phyloP scores from a whole-genome alignment of 2,888 invertebrate species.

The Aspidiotus destructor region DNA sequence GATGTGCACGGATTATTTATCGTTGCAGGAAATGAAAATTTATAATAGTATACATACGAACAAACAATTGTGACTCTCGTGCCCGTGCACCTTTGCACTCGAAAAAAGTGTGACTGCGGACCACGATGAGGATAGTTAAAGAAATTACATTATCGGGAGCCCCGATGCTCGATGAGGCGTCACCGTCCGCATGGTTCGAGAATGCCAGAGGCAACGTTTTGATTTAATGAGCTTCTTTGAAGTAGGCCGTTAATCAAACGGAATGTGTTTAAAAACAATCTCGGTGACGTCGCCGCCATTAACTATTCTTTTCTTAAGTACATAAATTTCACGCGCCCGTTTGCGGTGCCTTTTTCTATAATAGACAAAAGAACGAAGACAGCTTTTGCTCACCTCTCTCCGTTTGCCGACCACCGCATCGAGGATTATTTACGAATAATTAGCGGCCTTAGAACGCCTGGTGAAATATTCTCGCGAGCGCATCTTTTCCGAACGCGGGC shows the following conservation, averaged over 20 bases:
- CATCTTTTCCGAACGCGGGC: not conserved
- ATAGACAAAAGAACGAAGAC: not conserved
- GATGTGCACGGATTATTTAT: constrained; percentile 28
- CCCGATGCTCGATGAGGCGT: constrained; percentile 5
- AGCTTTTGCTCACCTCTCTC: not conserved
- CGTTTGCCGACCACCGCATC: not conserved
- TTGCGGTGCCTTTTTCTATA: constrained; percentile 8
- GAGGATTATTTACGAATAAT: constrained; percentile 2
- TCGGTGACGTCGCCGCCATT: constrained; percentile 30
- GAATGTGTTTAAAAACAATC: constrained; percentile 32
- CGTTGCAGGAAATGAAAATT: constrained; percentile 21
- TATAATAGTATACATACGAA: constrained; percentile 4
- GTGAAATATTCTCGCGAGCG: too few species aligned
- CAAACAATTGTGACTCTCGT: not conserved
- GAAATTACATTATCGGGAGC: constrained; percentile 1
- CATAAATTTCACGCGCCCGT: constrained; percentile 20
- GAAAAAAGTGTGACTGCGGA: constrained; percentile 5
- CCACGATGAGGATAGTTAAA: constrained; percentile 7
- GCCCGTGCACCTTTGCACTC: too few species aligned
- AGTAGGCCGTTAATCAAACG: constrained; percentile 32
- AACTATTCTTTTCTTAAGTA: constrained; percentile 15
- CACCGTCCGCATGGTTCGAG: too few species aligned
- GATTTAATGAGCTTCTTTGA: constrained; percentile 32
- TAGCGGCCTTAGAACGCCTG: not conserved
- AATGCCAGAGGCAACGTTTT: constrained; percentile 31